Evolutionary conservation across 2,797 vertebrate species (phyloP), one percentile per base, ranked within the genome.

Genomic region (Zalophus californianus): DNA sequence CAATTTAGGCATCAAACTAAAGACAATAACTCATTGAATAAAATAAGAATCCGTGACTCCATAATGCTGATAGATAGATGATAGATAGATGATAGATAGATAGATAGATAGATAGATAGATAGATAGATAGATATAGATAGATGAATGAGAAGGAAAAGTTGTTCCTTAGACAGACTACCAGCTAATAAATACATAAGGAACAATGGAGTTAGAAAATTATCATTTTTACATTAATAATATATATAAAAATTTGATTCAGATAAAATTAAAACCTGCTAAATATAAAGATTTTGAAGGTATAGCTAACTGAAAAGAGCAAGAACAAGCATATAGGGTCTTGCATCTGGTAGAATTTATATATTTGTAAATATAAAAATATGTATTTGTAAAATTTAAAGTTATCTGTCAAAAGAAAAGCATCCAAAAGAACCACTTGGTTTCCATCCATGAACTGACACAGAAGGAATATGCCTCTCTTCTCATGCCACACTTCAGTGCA

Each of bases 331-430:
- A 56, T 7, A 56, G 18, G 15, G 15, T 86, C 54, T 73, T 79
- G 13, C 13, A 62, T 9, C 85, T 79, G 48, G 25, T 54, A 84
- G n/a, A 89, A 70, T 15, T 64, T 79, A 29, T 48, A 23, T 58
- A 88, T 58, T 75, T 80, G 27, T 50, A 70, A 79, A 35, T 8
- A 56, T 38, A 21, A n/a, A 80, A 82, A 48, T 21, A 35, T 62
- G 16, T 56, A 32, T 88, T 52, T 87, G 5, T 62, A 95, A 54
- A 85, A 88, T 62, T 93, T 88, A 80, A 96, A 91, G 14, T 84
- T 38, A 64, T 78, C 50, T 90, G 27, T 85, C 29, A 68, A 95
- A 92, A 93, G 21, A 52, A 93, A 85, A 87, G 0, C 2, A 27
- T 78, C 16, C 80, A 18, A 77, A 94, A 70, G 60, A 77, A 72